phyloP scores from a whole-genome alignment of 1,140 invertebrate genomes.

The Euwallacea fornicatus region DNA sequence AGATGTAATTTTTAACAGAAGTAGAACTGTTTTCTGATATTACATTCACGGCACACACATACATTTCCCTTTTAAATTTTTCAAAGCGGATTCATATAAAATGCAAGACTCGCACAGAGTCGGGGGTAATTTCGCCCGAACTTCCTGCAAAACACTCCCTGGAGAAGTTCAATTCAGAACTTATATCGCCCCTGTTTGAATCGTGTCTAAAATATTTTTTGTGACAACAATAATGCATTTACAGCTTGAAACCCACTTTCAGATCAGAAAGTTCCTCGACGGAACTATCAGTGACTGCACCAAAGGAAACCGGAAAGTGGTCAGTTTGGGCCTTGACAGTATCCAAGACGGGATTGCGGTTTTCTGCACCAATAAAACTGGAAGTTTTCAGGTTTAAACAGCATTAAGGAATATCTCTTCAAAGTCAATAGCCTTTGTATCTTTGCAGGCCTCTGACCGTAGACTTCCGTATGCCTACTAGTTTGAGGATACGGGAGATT shows the following conservation, averaged over 20 bases:
- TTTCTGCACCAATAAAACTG: slow-evolving; percentile 59
- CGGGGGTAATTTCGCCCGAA: not conserved
- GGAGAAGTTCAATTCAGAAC: too few relatives aligned
- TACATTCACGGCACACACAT: too few relatives aligned
- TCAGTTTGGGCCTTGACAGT: slow-evolving; percentile 61
- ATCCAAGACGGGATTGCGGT: slow-evolving; percentile 56
- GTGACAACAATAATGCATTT: not conserved
- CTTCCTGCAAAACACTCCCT: too few relatives aligned
- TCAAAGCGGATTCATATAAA: not conserved
- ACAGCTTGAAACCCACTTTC: not conserved
- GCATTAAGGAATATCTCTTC: slow-evolving; percentile 1
- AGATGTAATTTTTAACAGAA: too few relatives aligned
- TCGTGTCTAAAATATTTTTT: not conserved
- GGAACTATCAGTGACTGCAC: slow-evolving; percentile 58
- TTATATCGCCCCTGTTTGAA: too few relatives aligned
- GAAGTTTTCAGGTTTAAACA: slow-evolving; percentile 55
- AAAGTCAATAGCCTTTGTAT: not conserved
- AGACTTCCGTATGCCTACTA: slow-evolving; percentile 60
- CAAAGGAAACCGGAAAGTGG: slow-evolving; percentile 63
- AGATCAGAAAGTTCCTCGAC: slow-evolving; percentile 54
- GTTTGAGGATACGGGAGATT: slow-evolving; percentile 62
- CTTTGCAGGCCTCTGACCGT: slow-evolving; percentile 58
- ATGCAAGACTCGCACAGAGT: not conserved
- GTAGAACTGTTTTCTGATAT: too few relatives aligned
- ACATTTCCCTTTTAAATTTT: too few relatives aligned